Conservation (phyloP, 23 tunicate genomes). For the Halocynthia aurantium region DNA sequence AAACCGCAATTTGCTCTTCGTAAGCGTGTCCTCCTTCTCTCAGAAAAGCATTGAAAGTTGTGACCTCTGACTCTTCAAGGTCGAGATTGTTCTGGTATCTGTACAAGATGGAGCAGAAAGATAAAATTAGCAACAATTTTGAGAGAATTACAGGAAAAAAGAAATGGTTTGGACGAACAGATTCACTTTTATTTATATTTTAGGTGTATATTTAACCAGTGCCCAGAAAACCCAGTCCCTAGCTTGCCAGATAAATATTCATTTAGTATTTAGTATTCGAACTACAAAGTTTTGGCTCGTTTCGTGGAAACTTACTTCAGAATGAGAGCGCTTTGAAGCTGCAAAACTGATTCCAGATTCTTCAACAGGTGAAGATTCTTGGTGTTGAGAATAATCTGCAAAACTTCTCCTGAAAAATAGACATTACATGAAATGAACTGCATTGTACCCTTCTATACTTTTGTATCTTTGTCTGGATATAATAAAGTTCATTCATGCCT, state of each 20-base stretch:
- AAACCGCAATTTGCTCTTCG: constrained; percentile 24
- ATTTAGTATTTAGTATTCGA: no score
- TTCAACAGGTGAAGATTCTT: constrained; percentile 22
- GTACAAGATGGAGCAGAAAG: not conserved
- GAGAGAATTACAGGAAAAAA: not conserved
- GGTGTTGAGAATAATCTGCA: constrained; percentile 30
- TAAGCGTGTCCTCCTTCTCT: constrained; percentile 25
- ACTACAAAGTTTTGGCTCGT: not conserved
- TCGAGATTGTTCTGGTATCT: constrained; percentile 68
- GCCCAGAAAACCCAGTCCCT: no score
- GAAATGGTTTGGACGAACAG: not conserved
- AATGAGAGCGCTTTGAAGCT: constrained; percentile 31
- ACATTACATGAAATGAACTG: not conserved
- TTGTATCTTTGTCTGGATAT: no score
- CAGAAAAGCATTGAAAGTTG: constrained; percentile 28
- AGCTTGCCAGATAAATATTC: no score
- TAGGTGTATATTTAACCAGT: no score
- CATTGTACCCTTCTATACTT: no score
- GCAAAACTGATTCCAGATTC: constrained; percentile 19
- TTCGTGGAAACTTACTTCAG: constrained; percentile 23
- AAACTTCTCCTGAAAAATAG: constrained; percentile 10
- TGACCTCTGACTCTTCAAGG: constrained; percentile 47
- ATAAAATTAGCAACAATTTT: not conserved
- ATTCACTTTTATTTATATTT: not conserved
- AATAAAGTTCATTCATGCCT: no score